Conservation (phyloP, 2,797 vertebrate species). For the Chiloscyllium punctatum region DNA sequence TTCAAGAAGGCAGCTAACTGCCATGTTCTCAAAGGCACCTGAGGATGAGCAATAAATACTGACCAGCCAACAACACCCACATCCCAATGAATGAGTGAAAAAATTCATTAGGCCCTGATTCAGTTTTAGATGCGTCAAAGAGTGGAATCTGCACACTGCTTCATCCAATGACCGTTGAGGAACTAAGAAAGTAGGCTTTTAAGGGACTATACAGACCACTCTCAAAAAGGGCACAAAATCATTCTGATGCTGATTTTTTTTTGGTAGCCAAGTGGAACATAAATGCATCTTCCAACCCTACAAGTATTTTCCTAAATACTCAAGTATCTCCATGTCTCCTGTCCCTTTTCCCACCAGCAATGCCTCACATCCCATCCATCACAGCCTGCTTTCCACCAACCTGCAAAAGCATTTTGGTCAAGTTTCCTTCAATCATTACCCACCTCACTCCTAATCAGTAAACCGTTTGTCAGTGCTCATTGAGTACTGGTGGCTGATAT, state of each 20-base stretch:
- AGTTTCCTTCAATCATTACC: neutral
- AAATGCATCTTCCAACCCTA: neutral
- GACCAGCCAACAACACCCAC: too few relatives aligned
- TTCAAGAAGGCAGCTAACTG: too few relatives aligned
- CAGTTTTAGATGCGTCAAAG: neutral
- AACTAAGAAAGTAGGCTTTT: neutral
- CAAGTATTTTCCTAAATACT: neutral
- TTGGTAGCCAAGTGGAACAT: neutral
- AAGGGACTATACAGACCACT: neutral
- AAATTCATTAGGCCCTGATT: neutral
- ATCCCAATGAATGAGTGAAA: too few relatives aligned
- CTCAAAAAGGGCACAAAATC: neutral
- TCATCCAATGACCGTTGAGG: neutral
- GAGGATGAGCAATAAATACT: too few relatives aligned
- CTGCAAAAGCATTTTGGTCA: neutral
- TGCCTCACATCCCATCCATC: too few relatives aligned
- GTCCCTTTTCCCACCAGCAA: too few relatives aligned
- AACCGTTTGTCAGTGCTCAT: neutral
- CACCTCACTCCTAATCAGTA: neutral
- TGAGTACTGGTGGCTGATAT: neutral
- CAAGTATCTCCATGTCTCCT: neutral
- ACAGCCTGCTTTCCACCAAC: neutral
- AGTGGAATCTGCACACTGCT: neutral
- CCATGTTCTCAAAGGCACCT: too few relatives aligned
- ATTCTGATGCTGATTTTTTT: neutral